These are phyloP conservation scores for Blastobasis lacticolella DNA, from an alignment of 2,888 invertebrate species.

Conservation along the genomic window DNA sequence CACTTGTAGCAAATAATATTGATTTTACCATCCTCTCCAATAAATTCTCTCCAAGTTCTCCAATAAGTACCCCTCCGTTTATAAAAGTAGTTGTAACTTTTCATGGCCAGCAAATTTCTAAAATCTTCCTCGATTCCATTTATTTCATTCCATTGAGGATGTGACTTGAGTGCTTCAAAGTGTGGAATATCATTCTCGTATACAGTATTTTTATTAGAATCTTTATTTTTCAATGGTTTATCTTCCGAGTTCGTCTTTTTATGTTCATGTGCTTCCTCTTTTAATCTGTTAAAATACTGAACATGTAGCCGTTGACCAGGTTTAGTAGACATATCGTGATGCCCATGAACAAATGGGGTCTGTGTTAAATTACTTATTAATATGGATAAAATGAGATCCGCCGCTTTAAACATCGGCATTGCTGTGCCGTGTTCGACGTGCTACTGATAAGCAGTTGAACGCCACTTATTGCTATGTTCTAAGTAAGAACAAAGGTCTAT, in stretches of 20 bases:
- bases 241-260: slow-evolving; percentile 20
- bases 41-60: slow-evolving; percentile 47
- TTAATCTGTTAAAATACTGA: not conserved
- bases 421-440: too few species aligned
- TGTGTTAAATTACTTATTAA: too few species aligned
- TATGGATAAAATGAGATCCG: too few species aligned
- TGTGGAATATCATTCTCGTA: slow-evolving; percentile 32
- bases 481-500: too few species aligned
- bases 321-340: too few species aligned
- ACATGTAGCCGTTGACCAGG: too few species aligned
- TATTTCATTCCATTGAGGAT: slow-evolving; percentile 12
- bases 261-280: slow-evolving; percentile 11
- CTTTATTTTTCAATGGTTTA: slow-evolving; percentile 17
- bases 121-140: slow-evolving; percentile 32
- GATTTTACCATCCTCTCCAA: slow-evolving; percentile 14
- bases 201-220: slow-evolving; percentile 17
- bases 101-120: slow-evolving; percentile 32
- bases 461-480: too few species aligned
- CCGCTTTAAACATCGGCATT: too few species aligned
- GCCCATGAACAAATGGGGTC: too few species aligned
- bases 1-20: slow-evolving; percentile 37
- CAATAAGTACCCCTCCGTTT: slow-evolving; percentile 43
- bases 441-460: too few species aligned
- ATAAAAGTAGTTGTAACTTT: slow-evolving; percentile 35
- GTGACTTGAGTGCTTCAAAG: slow-evolving; percentile 14